Percentiles rank a stretch among this genome's conserved stretches.
Evolutionary conservation across 2,888 invertebrate species (phyloP).

Genomic region (Lamellibrachia columna): DNA sequence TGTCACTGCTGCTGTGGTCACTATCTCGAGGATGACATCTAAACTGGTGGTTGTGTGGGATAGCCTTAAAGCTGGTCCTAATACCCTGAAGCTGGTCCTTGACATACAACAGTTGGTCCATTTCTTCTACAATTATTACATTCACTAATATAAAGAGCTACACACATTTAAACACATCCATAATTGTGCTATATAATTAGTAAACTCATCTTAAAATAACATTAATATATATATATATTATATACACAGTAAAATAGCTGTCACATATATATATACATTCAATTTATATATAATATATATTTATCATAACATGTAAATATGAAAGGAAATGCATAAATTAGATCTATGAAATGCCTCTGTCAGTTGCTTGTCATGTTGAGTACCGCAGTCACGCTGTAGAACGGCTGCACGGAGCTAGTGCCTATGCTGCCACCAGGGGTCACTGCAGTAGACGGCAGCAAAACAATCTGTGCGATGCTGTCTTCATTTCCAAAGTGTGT

Average conservation of each 20-base stretch:
- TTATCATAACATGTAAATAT: not conserved
- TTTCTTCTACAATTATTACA: not conserved
- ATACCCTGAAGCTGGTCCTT: not conserved
- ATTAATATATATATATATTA: not conserved
- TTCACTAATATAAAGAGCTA: not conserved
- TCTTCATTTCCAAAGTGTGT: conserved; percentile 22
- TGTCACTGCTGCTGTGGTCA: not conserved
- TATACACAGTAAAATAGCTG: not conserved
- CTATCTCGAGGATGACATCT: too few species aligned
- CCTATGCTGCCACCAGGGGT: not conserved
- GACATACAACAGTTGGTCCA: not conserved
- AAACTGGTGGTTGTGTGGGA: not conserved
- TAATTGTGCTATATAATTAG: not conserved
- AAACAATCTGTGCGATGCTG: not conserved
- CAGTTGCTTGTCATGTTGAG: not conserved
- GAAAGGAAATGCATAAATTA: not conserved
- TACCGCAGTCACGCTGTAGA: not conserved
- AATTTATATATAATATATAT: not conserved
- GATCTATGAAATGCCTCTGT: not conserved
- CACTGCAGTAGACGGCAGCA: not conserved
- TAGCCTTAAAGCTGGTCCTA: not conserved
- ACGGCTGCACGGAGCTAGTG: not conserved
- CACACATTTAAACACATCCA: not conserved
- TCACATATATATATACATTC: not conserved
- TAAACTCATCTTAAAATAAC: not conserved